Base-by-base conservation (phyloP, 2,113 vertebrate genomes). In the Tautogolabrus adspersus region DNA sequence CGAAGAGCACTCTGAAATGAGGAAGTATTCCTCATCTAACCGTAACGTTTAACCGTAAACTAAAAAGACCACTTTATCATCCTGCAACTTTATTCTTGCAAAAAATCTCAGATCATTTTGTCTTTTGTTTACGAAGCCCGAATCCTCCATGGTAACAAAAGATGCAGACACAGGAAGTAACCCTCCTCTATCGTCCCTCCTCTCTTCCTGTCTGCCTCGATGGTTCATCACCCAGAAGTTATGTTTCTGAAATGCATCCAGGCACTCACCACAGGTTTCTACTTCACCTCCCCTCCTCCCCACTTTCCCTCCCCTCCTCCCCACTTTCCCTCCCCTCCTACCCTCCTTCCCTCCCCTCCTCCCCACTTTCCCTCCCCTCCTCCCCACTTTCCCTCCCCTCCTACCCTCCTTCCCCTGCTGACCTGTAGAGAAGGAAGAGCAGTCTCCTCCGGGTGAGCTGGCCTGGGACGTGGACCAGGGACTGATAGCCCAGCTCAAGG, bases 401-500 rank as follows among this genome's bases (percentile, higher is more conserved):
- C n/a, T n/a, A n/a, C 5, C 79, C 83, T 94, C 91, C 95, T 95
- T 96, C 93, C 88, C 95, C 93, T 95, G 88, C 95, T 94, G 92
- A 94, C 26, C 26, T 98, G 95, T 98, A 99, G 98, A 99, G 92
- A 98, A 98, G 95, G 97, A 99, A 95, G 98, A 98, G 93, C 95
- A 97, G 86, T 96, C 95, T 95, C 95, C 96, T 96, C 97, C 90
- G 98, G 99, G 95, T 66, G 85, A 88, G 1, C 65, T 83, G 96
- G 96, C 97, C 88, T 99, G 98, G 98, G 98, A 99, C 91, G 97
- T 99, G 96, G 98, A 99, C 96, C 98, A 98, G 96, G 96, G 97
- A 95, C 94, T 99, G 95, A 98, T 99, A 96, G 97, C 96, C 95
- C 98, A 98, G 95, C 98, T 99, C 94, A 99, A 99, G 97, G 98